Percentiles rank a stretch among this genome's conserved stretches.
Conservation (phyloP, 2,888 invertebrate species). For the Apodemia hepburni region DNA sequence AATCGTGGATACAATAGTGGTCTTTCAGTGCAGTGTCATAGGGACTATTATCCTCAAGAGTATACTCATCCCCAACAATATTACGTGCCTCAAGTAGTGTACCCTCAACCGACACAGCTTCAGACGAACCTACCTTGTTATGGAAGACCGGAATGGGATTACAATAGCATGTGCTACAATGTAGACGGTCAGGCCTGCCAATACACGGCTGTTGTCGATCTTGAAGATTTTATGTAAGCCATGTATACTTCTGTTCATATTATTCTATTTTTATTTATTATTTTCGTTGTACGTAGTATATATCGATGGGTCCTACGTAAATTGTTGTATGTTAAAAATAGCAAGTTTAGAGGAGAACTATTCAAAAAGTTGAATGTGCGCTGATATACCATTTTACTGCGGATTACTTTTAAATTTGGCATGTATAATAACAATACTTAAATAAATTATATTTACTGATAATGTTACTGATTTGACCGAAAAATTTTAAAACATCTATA, state of each 20-base stretch:
- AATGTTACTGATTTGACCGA: no score
- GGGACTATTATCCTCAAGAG: conserved; percentile 41
- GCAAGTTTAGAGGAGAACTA: no score
- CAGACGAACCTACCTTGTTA: conserved; percentile 70
- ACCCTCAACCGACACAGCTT: conserved; percentile 35
- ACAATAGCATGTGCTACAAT: conserved; percentile 83
- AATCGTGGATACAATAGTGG: conserved; percentile 38
- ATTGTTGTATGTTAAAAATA: no score
- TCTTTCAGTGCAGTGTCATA: conserved; percentile 51
- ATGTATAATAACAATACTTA: no score
- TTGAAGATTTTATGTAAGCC: conserved; percentile 89
- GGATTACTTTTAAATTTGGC: no score
- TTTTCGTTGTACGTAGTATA: neutral
- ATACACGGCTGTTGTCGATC: conserved; percentile 83
- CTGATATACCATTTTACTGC: no score
- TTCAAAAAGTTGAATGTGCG: no score
- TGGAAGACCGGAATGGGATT: conserved; percentile 78
- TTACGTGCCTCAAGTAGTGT: conserved; percentile 25
- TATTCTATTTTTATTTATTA: neutral
- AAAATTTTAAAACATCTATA: no score
- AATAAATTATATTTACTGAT: no score
- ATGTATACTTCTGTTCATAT: neutral
- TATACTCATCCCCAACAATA: conserved; percentile 33
- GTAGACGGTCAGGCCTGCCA: conserved; percentile 84
- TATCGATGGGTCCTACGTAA: no score